Conservation (phyloP, 1,140 invertebrate genomes). For the Myzus persicae region DNA sequence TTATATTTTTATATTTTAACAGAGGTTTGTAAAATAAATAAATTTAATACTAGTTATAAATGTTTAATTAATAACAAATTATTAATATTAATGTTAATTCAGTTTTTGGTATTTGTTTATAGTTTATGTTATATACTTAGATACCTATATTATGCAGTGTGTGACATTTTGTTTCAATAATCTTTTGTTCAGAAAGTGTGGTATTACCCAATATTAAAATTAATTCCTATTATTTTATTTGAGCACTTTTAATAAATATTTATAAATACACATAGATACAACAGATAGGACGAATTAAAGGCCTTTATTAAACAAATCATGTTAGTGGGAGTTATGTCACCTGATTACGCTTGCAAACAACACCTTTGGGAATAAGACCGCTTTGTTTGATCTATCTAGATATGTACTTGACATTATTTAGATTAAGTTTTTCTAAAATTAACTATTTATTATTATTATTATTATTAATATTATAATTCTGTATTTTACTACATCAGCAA, state of each 20-base stretch:
- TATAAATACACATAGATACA: neutral
- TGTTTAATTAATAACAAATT: neutral
- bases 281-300: neutral
- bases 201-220: neutral
- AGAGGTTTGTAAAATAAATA: neutral
- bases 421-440: neutral
- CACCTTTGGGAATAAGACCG: neutral
- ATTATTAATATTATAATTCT: neutral
- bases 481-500: neutral
- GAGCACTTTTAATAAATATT: neutral
- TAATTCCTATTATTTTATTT: neutral
- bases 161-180: neutral
- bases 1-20: too few relatives aligned
- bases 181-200: neutral
- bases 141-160: neutral
- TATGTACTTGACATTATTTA: neutral
- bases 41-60: neutral
- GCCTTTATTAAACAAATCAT: neutral
- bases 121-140: neutral
- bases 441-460: neutral
- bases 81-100: neutral
- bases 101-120: too few relatives aligned
- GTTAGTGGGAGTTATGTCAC: neutral
- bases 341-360: slow-evolving; percentile 3
- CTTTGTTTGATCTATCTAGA: neutral